Conservation (phyloP, 2,888 invertebrate species). For the Cerceris rybyensis region DNA sequence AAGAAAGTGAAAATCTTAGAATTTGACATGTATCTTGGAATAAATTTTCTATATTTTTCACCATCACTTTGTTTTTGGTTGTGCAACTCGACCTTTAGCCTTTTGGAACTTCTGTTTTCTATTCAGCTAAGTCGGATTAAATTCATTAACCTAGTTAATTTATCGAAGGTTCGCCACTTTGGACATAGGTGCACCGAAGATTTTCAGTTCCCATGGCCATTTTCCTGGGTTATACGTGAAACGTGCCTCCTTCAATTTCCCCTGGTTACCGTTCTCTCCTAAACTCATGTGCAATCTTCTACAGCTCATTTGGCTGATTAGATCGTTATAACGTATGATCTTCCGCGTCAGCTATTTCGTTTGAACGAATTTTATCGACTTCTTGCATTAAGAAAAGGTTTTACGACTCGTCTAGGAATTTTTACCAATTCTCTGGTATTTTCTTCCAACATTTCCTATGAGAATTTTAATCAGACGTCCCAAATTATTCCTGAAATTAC, state of each 20-base stretch:
- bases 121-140: neutral
- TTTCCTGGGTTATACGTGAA: neutral
- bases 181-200: neutral
- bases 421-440: too few relatives aligned
- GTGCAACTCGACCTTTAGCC: neutral
- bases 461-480: too few relatives aligned
- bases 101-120: neutral
- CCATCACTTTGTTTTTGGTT: neutral
- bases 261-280: slow-evolving; percentile 8
- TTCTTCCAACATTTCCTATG: too few relatives aligned
- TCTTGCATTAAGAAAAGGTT: too few relatives aligned
- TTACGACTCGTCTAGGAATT: too few relatives aligned
- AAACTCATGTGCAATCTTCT: slow-evolving; percentile 13
- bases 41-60: too few relatives aligned
- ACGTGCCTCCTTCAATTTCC: slow-evolving; percentile 29
- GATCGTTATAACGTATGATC: neutral
- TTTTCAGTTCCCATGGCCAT: slow-evolving; percentile 17
- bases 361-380: neutral
- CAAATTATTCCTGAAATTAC: too few relatives aligned
- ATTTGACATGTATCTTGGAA: too few relatives aligned
- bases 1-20: too few relatives aligned
- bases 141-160: slow-evolving; percentile 39
- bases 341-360: too few relatives aligned
- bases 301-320: slow-evolving; percentile 10
- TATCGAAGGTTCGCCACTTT: slow-evolving; percentile 7